These are phyloP conservation scores for Nymphicus hollandicus DNA, from an alignment of 2,113 vertebrate species.

Conservation along the genomic window DNA sequence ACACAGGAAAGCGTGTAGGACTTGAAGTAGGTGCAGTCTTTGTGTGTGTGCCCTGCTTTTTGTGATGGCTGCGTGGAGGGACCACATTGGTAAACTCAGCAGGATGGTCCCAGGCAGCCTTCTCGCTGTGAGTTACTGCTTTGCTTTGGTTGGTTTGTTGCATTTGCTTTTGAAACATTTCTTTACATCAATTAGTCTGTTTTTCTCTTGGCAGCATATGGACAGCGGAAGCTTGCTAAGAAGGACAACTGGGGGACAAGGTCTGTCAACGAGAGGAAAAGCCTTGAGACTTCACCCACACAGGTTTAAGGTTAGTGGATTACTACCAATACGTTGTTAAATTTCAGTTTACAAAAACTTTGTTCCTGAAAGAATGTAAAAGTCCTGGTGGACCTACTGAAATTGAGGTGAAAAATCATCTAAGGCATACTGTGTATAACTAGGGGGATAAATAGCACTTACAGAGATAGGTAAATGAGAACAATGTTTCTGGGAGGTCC, in stretches of 20 bases:
- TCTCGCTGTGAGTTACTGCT: background rate
- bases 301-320: background rate
- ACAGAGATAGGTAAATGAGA: background rate
- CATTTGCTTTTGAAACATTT: background rate
- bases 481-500: background rate
- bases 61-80: background rate
- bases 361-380: background rate
- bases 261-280: background rate
- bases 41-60: background rate
- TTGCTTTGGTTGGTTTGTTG: background rate
- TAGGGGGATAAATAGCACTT: background rate
- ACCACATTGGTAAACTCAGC: no score
- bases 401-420: background rate
- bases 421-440: background rate
- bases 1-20: accelerated
- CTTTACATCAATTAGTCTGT: background rate
- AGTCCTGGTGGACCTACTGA: background rate
- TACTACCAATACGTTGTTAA: accelerated
- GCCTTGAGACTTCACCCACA: background rate
- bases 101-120: background rate
- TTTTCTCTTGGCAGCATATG: background rate
- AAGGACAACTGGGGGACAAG: background rate
- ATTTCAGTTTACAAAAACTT: background rate
- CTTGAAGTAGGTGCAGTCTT: background rate
- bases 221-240: background rate